Evolutionary conservation across 1,140 invertebrate species (phyloP), one percentile per base, ranked within the genome.

Genomic region (Drosophila saltans): DNA sequence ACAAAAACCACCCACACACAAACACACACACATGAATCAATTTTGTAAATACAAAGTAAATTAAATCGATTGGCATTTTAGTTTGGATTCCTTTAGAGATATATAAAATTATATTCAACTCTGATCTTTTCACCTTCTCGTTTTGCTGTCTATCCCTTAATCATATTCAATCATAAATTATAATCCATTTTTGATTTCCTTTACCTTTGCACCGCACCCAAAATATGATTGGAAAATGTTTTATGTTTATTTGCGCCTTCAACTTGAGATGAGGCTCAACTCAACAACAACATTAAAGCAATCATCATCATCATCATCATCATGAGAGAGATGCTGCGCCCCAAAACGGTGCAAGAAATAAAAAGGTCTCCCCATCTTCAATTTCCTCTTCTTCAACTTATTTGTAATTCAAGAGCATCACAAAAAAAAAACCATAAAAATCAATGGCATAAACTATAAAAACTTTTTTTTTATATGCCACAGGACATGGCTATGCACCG

Each of bases 351-450:
- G 41, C 16, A 8, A 43, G 45, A 26, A 66, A 55, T 36, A 58
- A 58, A 52, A 52, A 55, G n/a, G n/a, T 43, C 10, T 62, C 16
- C 30, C 26, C 28, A 8, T 43, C 1, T 10, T 52, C 26, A 26
- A 39, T 55, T 39, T 21, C 8, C 4, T 30, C 3, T 36, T 43
- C 43, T 59, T 43, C 55, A 59, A 39, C 41, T 57, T 69, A 72
- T 81, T 81, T 69, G 75, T 81, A 75, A 83, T 85, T 85, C 81
- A 85, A 85, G 81, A 85, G 82, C 81, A 85, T 86, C 78, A 65
- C 74, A 82, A 70, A 16, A 16, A 16, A 16, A 16, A 69, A 72
- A 24, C 66, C 60, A 48, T 57, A 65, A 58, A 58, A 57, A 52
- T 36, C 33, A 36, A 36, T 36, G 21, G 24, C 33, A 8, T 24